Base-by-base conservation (phyloP, 2,888 invertebrate species). In the Pseudeuparius sepicola region DNA sequence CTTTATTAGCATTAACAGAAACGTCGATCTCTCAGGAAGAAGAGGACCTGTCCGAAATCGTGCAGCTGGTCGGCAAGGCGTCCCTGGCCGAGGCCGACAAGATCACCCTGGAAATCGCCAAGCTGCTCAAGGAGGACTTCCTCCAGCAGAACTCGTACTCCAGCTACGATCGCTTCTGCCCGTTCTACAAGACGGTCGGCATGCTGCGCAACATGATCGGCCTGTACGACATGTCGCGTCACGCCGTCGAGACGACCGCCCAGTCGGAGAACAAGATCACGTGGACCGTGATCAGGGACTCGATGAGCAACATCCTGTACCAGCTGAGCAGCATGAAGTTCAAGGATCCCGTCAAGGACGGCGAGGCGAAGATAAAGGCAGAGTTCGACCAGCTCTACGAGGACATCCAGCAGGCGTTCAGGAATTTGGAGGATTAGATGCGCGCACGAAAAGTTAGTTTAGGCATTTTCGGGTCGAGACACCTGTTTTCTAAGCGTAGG, bases 151-250 rank as follows among this genome's bases (percentile, higher is more conserved):
- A 99, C 75, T 93, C 96, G 66, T 87, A 92, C 65, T 88, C 90
- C 3, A 68, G 87, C 2, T 92, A 92, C 67, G 92, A 92, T 68
- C 79, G 97, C 45, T 97, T 93, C 76, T 99, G 98, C 60, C 98
- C 98, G 55, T 99, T 99, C 76, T 99, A 97, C 75, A 99, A 98
- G 73, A 97, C 97, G 10, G 92, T 93, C 40, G 97, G 94, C 51
- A 99, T 99, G 97, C 64, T 99, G 59, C 81, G 77, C 63, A 99
- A 98, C 73, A 94, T 99, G 66, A 94, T 99, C 57, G 72, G 88
- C 34, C 93, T 99, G 70, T 98, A 97, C 67, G 98, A 99, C 65
- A 81, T 96, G 84, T 82, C 98, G 18, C 80, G 92, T 43, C 97
- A 97, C 63, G 88, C 96, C 2, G 96, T 99, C 2, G 97, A 98